phyloP scores from a whole-genome alignment of 2,888 invertebrate genomes.

The Malthinus flaveolus region DNA sequence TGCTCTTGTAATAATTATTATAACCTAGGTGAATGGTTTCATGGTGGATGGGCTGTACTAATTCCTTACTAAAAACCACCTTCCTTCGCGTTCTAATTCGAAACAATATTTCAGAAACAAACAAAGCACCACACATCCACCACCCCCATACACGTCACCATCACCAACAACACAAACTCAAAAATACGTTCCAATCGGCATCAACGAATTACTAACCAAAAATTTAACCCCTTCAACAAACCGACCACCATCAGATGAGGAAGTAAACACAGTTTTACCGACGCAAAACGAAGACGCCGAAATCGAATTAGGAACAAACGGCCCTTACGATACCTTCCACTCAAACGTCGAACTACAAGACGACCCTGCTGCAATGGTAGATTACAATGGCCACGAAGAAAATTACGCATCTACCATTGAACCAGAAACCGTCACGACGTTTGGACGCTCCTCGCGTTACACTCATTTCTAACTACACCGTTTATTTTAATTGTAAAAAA shows the following conservation, averaged over 20 bases:
- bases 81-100: neutral
- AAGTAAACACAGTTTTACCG: conserved; percentile 46
- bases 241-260: conserved; percentile 44
- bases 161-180: conserved; percentile 44
- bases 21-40: conserved; percentile 48
- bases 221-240: conserved; percentile 57
- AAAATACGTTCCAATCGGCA: conserved; percentile 53
- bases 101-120: conserved; percentile 52
- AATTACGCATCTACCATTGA: conserved; percentile 61
- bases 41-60: conserved; percentile 42
- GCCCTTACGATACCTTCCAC: conserved; percentile 62
- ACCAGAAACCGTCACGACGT: conserved; percentile 60
- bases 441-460: conserved; percentile 40
- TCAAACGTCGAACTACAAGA: conserved; percentile 58
- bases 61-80: conserved; percentile 13
- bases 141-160: conserved; percentile 61
- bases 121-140: conserved; percentile 61
- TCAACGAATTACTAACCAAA: conserved; percentile 61
- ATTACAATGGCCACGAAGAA: conserved; percentile 55
- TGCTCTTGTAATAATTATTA: conserved; percentile 12
- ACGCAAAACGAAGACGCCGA: conserved; percentile 48
- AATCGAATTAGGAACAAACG: conserved; percentile 57
- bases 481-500: no score
- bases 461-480: conserved; percentile 14
- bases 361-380: conserved; percentile 59